Evolutionary conservation across 2,113 vertebrate genomes (phyloP).

Genomic region (Sapayoa aenigma): DNA sequence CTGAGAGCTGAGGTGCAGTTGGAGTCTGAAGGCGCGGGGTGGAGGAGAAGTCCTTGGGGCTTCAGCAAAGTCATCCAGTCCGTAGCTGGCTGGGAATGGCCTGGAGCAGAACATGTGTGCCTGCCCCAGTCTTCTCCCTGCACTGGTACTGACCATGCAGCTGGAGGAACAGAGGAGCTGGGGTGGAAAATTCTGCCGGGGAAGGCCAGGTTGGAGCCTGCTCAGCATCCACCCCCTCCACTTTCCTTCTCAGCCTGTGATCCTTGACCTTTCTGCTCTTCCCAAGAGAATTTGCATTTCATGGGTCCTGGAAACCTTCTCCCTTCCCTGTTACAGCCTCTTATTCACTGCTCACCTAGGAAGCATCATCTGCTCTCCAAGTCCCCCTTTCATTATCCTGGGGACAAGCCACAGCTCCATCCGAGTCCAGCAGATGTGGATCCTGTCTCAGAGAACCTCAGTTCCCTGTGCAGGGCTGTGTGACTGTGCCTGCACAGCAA

Average conservation of each 20-base stretch:
- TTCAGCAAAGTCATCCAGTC: slow-evolving; percentile 17
- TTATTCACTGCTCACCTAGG: neutral
- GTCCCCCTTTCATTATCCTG: neutral
- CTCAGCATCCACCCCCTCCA: neutral
- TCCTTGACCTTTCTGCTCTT: neutral
- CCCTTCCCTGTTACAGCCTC: neutral
- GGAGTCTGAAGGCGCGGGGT: neutral
- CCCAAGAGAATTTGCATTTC: neutral
- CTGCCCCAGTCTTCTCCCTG: slow-evolving; percentile 5
- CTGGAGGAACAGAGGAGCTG: neutral
- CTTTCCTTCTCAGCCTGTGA: neutral
- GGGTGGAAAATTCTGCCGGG: neutral
- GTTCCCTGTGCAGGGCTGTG: rapidly evolving
- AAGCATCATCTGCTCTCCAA: neutral
- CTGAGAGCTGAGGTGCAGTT: slow-evolving; percentile 66
- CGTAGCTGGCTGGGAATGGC: slow-evolving; percentile 21
- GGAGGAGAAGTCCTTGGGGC: slow-evolving; percentile 33
- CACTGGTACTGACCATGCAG: neutral
- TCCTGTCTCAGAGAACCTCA: neutral
- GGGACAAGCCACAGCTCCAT: neutral
- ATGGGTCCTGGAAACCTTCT: neutral
- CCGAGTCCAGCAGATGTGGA: rapidly evolving
- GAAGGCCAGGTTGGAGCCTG: neutral
- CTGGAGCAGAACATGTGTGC: slow-evolving; percentile 49
- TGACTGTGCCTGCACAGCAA: neutral